These are phyloP conservation scores for human DNA, from an alignment of 2,113 vertebrate species.

Conservation along the genomic window DNA sequence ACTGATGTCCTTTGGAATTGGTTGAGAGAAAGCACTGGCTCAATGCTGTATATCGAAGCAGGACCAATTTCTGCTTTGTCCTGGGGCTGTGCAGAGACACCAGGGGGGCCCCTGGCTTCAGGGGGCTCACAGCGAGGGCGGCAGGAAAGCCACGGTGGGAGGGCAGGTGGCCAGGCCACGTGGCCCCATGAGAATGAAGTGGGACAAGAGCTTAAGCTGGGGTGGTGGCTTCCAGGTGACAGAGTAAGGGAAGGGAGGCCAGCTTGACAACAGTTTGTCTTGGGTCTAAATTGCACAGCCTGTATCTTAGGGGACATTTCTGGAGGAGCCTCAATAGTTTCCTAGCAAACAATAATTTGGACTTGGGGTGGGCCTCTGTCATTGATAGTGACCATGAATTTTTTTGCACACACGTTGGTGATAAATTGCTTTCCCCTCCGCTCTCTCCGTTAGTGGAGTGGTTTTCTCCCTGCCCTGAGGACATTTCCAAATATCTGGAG, in stretches of 20 bases:
- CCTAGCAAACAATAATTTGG: not conserved
- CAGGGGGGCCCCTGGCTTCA: too few relatives aligned
- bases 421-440: too few relatives aligned
- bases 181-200: not conserved
- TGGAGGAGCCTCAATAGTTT: too few relatives aligned
- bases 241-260: not conserved
- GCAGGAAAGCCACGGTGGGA: not conserved
- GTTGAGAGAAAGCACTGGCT: not conserved
- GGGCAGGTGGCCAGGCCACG: accelerated
- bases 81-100: not conserved
- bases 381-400: accelerated
- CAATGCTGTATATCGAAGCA: accelerated
- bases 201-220: not conserved
- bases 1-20: not conserved
- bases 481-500: not conserved
- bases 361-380: accelerated
- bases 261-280: accelerated
- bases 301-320: not conserved
- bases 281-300: not conserved
- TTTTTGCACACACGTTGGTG: not conserved
- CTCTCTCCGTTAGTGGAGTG: not conserved
- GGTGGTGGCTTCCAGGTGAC: not conserved
- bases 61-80: accelerated
- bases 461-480: not conserved
- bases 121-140: not conserved